Conservation (phyloP, 1,140 invertebrate species). For the Tribolium castaneum region DNA sequence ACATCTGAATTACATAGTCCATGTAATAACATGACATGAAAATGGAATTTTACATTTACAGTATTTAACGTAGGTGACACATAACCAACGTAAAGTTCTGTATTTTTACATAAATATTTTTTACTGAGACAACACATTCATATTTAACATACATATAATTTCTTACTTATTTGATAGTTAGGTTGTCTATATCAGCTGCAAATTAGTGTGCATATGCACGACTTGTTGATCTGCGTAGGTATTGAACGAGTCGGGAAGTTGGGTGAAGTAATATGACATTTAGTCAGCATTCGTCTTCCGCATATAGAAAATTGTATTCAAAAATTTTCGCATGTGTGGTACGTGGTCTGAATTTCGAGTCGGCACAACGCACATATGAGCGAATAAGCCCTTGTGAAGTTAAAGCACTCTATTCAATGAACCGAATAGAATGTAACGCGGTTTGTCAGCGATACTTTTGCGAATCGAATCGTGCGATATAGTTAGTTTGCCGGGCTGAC, state of each 20-base stretch:
- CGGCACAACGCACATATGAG: no score
- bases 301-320: slow-evolving; percentile 52
- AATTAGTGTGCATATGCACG: not conserved
- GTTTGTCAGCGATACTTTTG: slow-evolving; percentile 50
- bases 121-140: no score
- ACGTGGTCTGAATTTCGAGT: slow-evolving; percentile 50
- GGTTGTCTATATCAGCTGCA: not conserved
- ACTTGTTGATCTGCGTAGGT: not conserved
- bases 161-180: no score
- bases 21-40: no score
- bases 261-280: slow-evolving; percentile 9
- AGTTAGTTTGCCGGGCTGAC: not conserved
- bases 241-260: not conserved
- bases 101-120: no score
- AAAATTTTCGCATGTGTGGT: slow-evolving; percentile 54
- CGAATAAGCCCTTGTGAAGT: slow-evolving; percentile 42
- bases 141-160: no score
- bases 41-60: no score
- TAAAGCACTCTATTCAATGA: slow-evolving; percentile 56
- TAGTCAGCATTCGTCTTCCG: slow-evolving; percentile 40
- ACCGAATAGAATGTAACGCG: slow-evolving; percentile 50
- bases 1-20: no score
- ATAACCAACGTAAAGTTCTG: no score
- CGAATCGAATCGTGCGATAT: slow-evolving; percentile 41
- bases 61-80: no score